Conservation (phyloP, 1,140 invertebrate species). For the Elymnias hypermnestra region DNA sequence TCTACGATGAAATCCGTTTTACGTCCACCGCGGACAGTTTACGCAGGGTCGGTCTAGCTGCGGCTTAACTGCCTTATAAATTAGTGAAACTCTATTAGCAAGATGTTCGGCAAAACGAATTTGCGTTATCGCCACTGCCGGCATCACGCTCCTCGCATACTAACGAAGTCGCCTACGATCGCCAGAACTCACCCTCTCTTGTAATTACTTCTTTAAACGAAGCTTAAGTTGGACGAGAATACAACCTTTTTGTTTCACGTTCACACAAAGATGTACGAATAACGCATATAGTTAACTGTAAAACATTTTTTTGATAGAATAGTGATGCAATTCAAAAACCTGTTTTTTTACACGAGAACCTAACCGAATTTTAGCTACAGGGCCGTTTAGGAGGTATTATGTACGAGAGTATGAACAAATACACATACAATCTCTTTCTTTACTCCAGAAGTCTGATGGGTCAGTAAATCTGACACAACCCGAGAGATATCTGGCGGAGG, state of each 20-base stretch:
- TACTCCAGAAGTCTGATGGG: too few species aligned
- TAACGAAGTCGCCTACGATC: constrained; percentile 47
- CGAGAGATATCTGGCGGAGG: too few species aligned
- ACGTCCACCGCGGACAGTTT: constrained; percentile 62
- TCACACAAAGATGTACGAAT: too few species aligned
- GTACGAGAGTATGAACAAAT: too few species aligned
- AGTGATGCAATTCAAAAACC: too few species aligned
- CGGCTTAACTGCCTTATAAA: constrained; percentile 71
- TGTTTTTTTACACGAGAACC: too few species aligned
- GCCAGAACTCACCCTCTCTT: constrained; percentile 50
- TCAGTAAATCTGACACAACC: too few species aligned
- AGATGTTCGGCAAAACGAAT: constrained; percentile 73
- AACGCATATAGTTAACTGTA: too few species aligned
- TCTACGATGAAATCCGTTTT: constrained; percentile 69
- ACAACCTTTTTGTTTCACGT: constrained; percentile 40
- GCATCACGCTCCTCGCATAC: constrained; percentile 58
- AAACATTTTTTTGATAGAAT: too few species aligned
- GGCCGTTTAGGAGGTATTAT: too few species aligned
- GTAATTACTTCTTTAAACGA: constrained; percentile 72
- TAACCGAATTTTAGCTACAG: too few species aligned
- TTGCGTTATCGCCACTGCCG: constrained; percentile 71
- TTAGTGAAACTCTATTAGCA: constrained; percentile 76
- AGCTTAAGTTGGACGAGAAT: constrained; percentile 35
- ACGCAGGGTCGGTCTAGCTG: constrained; percentile 50
- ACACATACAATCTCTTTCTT: too few species aligned